A percentile compares a stretch with the other conserved stretches of the same genome.
These are phyloP conservation scores for Dynastes grantii DNA, from an alignment of 2,888 invertebrate species.

Conservation along the genomic window DNA sequence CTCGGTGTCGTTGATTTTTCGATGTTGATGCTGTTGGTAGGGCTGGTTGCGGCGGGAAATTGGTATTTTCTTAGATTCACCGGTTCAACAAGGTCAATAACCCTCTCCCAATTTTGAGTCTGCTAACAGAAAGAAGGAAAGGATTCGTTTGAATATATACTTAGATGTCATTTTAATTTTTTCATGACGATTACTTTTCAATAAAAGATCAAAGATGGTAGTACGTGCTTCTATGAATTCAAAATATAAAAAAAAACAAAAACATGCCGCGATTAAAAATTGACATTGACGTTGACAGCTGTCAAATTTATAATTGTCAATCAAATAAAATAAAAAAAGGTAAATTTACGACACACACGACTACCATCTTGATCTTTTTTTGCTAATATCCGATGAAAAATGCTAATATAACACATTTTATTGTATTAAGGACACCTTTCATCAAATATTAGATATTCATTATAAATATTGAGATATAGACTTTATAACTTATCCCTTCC, in stretches of 20 bases:
- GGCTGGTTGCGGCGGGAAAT: slow-evolving; percentile 24
- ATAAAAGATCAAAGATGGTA: slow-evolving; percentile 38
- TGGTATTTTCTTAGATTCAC: slow-evolving; percentile 53
- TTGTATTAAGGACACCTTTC: slow-evolving; percentile 3
- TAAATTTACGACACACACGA: neutral
- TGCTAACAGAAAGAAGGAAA: slow-evolving; percentile 81
- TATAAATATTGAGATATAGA: neutral
- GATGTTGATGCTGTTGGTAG: slow-evolving; percentile 6
- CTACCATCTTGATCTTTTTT: slow-evolving; percentile 38
- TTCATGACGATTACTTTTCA: neutral
- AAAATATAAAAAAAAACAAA: slow-evolving; percentile 8
- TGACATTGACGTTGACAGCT: slow-evolving; percentile 34
- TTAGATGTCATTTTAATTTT: slow-evolving; percentile 51
- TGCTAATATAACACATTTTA: no score
- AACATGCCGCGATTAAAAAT: slow-evolving; percentile 1
- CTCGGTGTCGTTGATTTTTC: neutral
- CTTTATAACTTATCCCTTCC: slow-evolving; percentile 61
- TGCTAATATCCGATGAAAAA: slow-evolving; percentile 14
- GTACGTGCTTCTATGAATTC: neutral
- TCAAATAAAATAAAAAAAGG: neutral
- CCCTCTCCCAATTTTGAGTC: slow-evolving; percentile 73
- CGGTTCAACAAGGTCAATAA: slow-evolving; percentile 69
- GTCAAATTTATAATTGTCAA: slow-evolving; percentile 20
- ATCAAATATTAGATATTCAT: slow-evolving; percentile 4
- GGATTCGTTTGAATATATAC: slow-evolving; percentile 68